A percentile compares a stretch with the other conserved stretches of the same genome.
phyloP scores from a whole-genome alignment of 2,797 vertebrate genomes.

The Manis pentadactyla region DNA sequence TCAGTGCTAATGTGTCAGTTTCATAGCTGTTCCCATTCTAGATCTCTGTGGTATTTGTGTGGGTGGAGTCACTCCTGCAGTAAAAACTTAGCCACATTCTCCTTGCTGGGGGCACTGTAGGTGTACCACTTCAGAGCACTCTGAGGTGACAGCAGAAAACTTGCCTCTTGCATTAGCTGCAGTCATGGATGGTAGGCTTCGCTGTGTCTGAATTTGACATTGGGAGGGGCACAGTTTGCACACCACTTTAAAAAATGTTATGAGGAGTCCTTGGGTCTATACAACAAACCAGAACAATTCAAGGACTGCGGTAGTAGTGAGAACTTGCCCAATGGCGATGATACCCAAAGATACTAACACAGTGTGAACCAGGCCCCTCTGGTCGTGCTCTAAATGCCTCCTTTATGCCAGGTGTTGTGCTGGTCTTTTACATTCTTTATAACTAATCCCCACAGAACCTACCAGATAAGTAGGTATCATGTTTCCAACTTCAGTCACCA shows the following conservation, averaged over 20 bases:
- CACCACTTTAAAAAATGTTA: neutral
- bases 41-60: neutral
- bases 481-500: neutral
- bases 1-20: neutral
- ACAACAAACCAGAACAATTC: neutral
- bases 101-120: neutral
- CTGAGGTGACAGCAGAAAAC: neutral
- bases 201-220: neutral
- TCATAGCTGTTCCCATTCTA: neutral
- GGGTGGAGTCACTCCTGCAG: neutral
- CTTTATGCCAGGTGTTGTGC: neutral
- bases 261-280: neutral
- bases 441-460: neutral
- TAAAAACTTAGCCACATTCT: neutral
- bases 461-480: neutral
- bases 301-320: neutral
- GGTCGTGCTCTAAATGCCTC: fast-evolving
- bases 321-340: neutral
- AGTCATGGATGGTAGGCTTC: neutral
- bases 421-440: neutral
- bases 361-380: neutral
- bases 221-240: neutral
- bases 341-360: neutral
- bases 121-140: neutral
- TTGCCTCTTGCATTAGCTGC: neutral